phyloP scores from a whole-genome alignment of 2,113 vertebrate genomes.

The Callospermophilus lateralis region DNA sequence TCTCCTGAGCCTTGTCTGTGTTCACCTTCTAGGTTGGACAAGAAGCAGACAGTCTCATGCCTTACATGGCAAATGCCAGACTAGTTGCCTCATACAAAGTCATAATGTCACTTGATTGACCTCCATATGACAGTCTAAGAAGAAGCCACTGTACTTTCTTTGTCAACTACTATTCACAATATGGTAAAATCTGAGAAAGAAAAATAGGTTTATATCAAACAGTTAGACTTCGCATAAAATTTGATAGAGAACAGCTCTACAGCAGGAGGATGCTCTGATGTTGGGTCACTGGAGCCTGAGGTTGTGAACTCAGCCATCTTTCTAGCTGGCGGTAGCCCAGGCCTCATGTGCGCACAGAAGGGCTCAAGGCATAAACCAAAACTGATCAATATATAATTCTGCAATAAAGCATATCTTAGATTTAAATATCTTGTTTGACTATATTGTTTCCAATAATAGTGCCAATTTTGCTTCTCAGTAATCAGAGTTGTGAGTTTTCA shows the following conservation, averaged over 20 bases:
- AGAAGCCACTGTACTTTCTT: background rate
- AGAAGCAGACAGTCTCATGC: background rate
- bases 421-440: background rate
- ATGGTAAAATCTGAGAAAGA: background rate
- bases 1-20: background rate
- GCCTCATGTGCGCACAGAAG: background rate
- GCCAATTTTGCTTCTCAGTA: background rate
- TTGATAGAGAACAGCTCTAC: too few species aligned
- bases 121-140: background rate
- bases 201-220: background rate
- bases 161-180: background rate
- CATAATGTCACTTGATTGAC: background rate
- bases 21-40: background rate
- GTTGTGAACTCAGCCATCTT: background rate
- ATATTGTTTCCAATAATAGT: background rate
- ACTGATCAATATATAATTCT: background rate
- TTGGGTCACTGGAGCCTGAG: background rate
- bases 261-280: background rate
- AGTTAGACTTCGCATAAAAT: background rate
- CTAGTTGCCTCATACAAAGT: background rate
- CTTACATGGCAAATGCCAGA: background rate
- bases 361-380: background rate
- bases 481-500: background rate
- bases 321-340: background rate
- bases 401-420: background rate